A percentile compares a stretch with the other conserved stretches of the same genome.
Conservation (phyloP, 2,113 vertebrate genomes). For the Sporophila hypoxantha region DNA sequence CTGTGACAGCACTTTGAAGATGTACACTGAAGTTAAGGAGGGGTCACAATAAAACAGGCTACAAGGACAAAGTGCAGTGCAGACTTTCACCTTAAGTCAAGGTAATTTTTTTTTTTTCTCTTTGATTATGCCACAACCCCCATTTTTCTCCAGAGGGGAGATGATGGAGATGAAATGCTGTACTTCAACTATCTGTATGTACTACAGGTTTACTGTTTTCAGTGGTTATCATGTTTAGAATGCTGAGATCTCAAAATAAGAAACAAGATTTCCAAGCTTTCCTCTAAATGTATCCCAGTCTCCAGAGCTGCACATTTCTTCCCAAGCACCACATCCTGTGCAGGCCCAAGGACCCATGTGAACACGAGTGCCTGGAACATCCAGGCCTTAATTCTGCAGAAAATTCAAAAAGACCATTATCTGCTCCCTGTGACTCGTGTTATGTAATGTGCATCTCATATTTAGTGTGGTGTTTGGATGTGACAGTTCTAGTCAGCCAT, state of each 20-base stretch:
- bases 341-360: neutral
- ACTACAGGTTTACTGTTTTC: neutral
- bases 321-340: neutral
- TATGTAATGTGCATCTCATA: constrained; percentile 2
- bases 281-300: neutral
- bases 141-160: neutral
- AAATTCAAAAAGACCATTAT: neutral
- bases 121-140: neutral
- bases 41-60: neutral
- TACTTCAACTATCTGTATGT: neutral
- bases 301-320: neutral
- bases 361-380: neutral
- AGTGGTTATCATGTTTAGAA: neutral
- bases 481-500: constrained; percentile 42
- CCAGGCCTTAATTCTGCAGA: neutral
- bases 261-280: neutral
- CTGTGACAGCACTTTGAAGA: neutral
- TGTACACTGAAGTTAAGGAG: neutral
- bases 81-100: neutral
- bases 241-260: neutral
- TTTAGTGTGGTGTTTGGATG: neutral
- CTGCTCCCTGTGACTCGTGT: neutral
- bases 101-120: neutral
- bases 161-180: neutral
- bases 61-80: neutral